These are phyloP conservation scores for Apodemia duryi DNA, from an alignment of 2,888 invertebrate species.

Conservation along the genomic window DNA sequence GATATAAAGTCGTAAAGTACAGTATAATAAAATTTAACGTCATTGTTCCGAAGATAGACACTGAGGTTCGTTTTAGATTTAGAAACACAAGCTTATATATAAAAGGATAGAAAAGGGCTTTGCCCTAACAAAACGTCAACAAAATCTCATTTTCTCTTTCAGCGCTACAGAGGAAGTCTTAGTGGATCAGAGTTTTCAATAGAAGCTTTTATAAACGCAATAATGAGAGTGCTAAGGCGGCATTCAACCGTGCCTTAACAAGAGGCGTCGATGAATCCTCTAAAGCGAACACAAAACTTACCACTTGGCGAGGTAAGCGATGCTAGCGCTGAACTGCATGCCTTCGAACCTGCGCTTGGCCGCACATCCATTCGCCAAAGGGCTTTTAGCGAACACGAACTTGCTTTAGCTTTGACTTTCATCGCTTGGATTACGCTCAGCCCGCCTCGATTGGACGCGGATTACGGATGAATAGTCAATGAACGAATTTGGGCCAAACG, in stretches of 20 bases:
- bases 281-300: conserved; percentile 72
- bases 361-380: conserved; percentile 50
- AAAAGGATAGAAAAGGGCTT: conserved; percentile 57
- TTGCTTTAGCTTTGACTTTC: conserved; percentile 65
- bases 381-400: conserved; percentile 64
- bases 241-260: conserved; percentile 71
- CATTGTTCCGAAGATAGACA: not conserved
- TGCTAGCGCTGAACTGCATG: conserved; percentile 30
- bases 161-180: conserved; percentile 61
- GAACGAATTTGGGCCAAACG: conserved; percentile 56
- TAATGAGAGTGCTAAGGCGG: conserved; percentile 76
- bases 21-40: not conserved
- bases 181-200: conserved; percentile 72
- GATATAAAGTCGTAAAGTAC: not conserved
- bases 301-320: conserved; percentile 49
- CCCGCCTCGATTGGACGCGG: conserved; percentile 54
- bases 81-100: conserved; percentile 39
- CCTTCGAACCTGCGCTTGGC: conserved; percentile 30
- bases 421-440: conserved; percentile 54
- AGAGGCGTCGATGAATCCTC: conserved; percentile 73
- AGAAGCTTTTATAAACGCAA: conserved; percentile 76
- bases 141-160: conserved; percentile 77
- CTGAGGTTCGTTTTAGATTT: not conserved
- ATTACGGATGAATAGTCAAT: conserved; percentile 60
- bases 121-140: conserved; percentile 66